A percentile compares a stretch with the other conserved stretches of the same genome.
phyloP scores from a whole-genome alignment of 92 coral and sea anemone genomes.

The Phenganax marumi region DNA sequence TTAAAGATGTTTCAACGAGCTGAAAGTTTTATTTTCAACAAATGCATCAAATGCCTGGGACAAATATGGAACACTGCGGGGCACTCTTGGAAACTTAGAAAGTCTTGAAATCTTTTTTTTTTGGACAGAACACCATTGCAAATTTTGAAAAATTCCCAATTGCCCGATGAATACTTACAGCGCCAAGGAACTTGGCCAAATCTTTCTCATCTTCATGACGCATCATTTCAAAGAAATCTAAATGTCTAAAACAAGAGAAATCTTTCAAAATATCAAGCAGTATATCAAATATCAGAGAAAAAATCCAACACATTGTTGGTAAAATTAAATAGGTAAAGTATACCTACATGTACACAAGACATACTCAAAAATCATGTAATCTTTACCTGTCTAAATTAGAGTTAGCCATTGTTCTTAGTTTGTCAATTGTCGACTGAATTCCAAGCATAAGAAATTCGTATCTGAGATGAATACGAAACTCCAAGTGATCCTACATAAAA shows the following conservation, averaged over 20 bases:
- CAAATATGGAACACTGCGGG: no score
- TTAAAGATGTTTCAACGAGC: not conserved
- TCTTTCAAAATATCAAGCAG: no score
- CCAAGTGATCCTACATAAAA: conserved; percentile 75
- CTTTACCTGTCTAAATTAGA: conserved; percentile 75
- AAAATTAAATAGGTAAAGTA: no score
- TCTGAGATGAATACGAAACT: conserved; percentile 91
- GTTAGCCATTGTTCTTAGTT: conserved; percentile 86
- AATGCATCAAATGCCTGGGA: no score
- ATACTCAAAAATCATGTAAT: not conserved
- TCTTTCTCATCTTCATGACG: conserved; percentile 92
- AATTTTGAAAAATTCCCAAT: no score
- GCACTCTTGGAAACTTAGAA: no score
- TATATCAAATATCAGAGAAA: no score
- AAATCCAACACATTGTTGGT: not conserved
- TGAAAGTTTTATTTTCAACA: not conserved
- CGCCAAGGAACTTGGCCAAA: conserved; percentile 81
- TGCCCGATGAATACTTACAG: conserved; percentile 57
- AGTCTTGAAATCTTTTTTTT: no score
- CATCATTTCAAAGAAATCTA: conserved; percentile 90
- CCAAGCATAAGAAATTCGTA: conserved; percentile 99
- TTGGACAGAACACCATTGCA: no score
- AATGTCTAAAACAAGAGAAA: conserved; percentile 60
- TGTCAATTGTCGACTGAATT: conserved; percentile 94
- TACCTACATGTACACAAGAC: not conserved